Evolutionary conservation across 2,113 vertebrate species (phyloP).

Genomic region (Salvator merianae): DNA sequence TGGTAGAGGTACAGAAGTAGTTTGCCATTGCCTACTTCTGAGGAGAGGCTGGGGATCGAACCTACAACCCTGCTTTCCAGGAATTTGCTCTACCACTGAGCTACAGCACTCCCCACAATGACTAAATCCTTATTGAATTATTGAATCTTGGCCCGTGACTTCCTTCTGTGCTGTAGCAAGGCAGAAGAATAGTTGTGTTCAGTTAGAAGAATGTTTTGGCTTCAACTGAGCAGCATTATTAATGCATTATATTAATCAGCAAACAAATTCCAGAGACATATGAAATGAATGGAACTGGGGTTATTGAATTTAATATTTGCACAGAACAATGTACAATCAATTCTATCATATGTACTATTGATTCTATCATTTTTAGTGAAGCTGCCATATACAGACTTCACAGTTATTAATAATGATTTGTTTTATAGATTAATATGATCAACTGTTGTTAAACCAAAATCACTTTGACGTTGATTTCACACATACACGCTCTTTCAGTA

Average conservation of each 20-base stretch:
- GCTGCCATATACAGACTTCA: constrained; percentile 37
- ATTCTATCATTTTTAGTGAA: constrained; percentile 41
- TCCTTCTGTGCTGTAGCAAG: not conserved
- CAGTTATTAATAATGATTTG: constrained; percentile 48
- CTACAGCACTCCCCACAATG: too few relatives aligned
- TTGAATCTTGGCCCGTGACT: not conserved
- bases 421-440: constrained; percentile 41
- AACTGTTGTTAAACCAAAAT: constrained; percentile 38
- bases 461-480: constrained; percentile 38
- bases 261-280: constrained; percentile 10
- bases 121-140: too few relatives aligned
- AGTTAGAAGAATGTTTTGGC: not conserved
- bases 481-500: constrained; percentile 21
- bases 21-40: too few relatives aligned
- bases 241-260: constrained; percentile 21
- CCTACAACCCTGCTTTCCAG: too few relatives aligned
- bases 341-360: constrained; percentile 40
- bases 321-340: constrained; percentile 47
- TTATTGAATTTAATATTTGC: constrained; percentile 41
- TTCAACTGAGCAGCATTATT: constrained; percentile 5
- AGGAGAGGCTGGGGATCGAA: too few relatives aligned
- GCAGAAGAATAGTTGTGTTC: not conserved
- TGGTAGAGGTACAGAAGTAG: too few relatives aligned
- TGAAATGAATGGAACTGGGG: constrained; percentile 28
- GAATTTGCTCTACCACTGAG: too few relatives aligned